These are phyloP conservation scores for Pseudachorutes palmiensis DNA, from an alignment of 1,140 invertebrate genomes.

Conservation along the genomic window DNA sequence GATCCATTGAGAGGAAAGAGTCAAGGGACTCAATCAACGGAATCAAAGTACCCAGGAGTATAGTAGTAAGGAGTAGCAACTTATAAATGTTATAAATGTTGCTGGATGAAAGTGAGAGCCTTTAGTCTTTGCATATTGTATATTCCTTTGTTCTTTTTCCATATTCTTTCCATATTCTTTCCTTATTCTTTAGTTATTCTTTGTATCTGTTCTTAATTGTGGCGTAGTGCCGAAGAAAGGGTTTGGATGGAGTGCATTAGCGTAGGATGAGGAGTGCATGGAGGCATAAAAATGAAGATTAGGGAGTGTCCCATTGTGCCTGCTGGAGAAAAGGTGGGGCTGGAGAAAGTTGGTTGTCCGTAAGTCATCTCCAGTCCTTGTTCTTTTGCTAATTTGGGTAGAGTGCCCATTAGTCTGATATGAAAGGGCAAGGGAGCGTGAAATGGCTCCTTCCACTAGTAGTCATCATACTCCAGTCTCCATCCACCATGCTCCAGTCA, in stretches of 20 bases:
- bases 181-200: too few relatives aligned
- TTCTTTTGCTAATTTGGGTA: conserved; percentile 27
- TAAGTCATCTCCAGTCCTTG: not conserved
- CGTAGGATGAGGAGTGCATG: conserved; percentile 1
- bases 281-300: conserved; percentile 13
- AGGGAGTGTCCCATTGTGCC: too few relatives aligned
- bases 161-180: too few relatives aligned
- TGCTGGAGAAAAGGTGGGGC: too few relatives aligned
- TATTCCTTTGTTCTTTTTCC: too few relatives aligned
- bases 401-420: conserved; percentile 33
- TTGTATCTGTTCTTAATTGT: too few relatives aligned
- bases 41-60: not conserved
- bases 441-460: conserved; percentile 23
- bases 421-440: conserved; percentile 25
- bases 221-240: not conserved
- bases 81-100: too few relatives aligned
- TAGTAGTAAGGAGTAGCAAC: not conserved
- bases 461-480: not conserved
- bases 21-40: not conserved
- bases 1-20: not conserved
- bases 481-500: not conserved
- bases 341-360: conserved; percentile 2
- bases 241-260: not conserved
- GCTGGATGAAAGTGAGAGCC: too few relatives aligned
- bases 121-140: too few relatives aligned